These are phyloP conservation scores for Gallirallus australis DNA, from an alignment of 2,797 vertebrate species.

Conservation along the genomic window DNA sequence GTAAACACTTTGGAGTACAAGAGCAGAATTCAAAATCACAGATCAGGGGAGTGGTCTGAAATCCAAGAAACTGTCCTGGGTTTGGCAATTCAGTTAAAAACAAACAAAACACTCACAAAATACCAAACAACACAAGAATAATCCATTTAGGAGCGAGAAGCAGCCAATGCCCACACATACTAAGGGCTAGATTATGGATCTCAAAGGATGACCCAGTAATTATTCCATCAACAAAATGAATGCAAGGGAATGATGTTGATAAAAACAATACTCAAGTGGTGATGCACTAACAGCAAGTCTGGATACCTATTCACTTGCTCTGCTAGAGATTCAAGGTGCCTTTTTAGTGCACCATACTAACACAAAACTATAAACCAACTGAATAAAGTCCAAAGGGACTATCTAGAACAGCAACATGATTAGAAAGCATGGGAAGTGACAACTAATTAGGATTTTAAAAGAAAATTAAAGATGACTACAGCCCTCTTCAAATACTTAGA, in stretches of 20 bases:
- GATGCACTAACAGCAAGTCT: neutral
- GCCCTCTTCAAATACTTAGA: neutral
- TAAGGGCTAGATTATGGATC: neutral
- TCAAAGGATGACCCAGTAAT: neutral
- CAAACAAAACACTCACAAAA: neutral
- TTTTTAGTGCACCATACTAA: neutral
- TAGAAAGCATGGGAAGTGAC: neutral
- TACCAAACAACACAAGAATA: neutral
- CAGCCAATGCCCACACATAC: neutral
- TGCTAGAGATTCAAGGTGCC: neutral
- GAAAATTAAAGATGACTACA: rapidly evolving
- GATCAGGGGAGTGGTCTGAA: neutral
- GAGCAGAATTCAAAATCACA: neutral
- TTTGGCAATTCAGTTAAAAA: neutral
- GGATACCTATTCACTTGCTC: neutral
- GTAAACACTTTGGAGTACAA: neutral
- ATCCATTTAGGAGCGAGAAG: too few species aligned
- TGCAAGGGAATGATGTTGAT: neutral
- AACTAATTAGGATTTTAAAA: neutral
- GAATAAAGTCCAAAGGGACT: neutral
- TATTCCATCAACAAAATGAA: neutral
- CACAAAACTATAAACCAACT: neutral
- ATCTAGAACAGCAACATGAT: neutral
- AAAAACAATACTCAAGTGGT: neutral
- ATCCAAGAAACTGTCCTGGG: neutral